phyloP scores from a whole-genome alignment of 2,113 vertebrate species.

The Emydocephalus ijimae region DNA sequence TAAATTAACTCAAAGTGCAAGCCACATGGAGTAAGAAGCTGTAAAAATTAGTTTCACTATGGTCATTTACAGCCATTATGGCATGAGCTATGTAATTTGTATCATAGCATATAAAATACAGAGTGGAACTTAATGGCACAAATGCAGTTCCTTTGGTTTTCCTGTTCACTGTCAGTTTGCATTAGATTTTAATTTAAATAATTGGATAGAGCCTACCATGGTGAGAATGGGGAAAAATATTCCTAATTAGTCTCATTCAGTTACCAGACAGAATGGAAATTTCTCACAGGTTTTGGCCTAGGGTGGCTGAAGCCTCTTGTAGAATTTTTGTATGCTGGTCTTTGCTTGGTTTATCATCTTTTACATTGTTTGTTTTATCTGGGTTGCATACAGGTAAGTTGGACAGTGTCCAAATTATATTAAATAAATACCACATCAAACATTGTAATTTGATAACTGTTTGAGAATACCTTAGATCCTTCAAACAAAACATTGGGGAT shows the following conservation, averaged over 20 bases:
- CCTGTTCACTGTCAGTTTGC: constrained; percentile 31
- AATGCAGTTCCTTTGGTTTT: constrained; percentile 34
- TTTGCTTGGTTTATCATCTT: not conserved
- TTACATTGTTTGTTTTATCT: not conserved
- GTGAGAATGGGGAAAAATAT: constrained; percentile 35
- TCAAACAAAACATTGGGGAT: not conserved
- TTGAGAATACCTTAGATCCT: not conserved
- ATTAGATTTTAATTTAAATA: constrained; percentile 44
- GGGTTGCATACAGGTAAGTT: not conserved
- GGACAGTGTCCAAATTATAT: not conserved
- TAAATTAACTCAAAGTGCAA: constrained; percentile 53
- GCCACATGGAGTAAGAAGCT: constrained; percentile 31
- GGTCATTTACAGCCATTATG: constrained; percentile 31
- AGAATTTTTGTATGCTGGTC: not conserved
- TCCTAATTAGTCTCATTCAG: constrained; percentile 40
- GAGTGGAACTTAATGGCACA: constrained; percentile 43
- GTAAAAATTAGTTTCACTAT: constrained; percentile 39
- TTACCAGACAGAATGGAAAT: constrained; percentile 41
- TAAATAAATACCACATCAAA: not conserved
- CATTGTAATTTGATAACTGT: not conserved
- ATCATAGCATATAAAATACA: constrained; percentile 24
- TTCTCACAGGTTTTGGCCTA: not conserved
- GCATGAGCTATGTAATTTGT: not conserved
- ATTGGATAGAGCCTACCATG: constrained; percentile 38
- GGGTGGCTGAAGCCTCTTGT: not conserved